Evolutionary conservation across 2,888 invertebrate species (phyloP), one percentile per base, ranked within the genome.

Genomic region (Drosophila cognata): DNA sequence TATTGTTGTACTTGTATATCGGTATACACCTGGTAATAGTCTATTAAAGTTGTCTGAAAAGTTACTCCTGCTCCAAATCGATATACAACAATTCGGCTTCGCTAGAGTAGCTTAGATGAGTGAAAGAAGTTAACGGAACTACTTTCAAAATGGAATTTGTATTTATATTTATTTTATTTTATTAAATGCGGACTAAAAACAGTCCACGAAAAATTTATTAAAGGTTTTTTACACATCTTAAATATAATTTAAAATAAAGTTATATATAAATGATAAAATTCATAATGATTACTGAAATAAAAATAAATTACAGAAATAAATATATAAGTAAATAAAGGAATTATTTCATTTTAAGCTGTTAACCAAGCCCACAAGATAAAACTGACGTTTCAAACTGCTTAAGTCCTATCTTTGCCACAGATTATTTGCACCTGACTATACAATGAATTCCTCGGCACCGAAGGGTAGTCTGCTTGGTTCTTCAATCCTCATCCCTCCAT

Each of bases 381-480:
- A 38, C 36, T 38, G 38, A 28, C 28, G 38, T 38, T 38, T 28
- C 36, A 28, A 25, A 18, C 55, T 16, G 36, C 55, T 55, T 28
- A 36, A 55, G 55, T 38, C 25, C 38, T 38, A 38, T 55, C 38
- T 56, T 29, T n/a, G 56, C 56, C 28, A 38, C 38, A 29, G 13
- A 38, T 38, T 38, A 56, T 56, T 56, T 56, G 38, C 56, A 56
- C 56, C 38, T 56, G 56, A 56, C 38, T 38, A n/a, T 13, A 56
- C 38, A 38, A 56, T 56, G 38, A 56, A 56, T 38, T 56, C 38
- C n/a, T 56, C 4, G 8, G 18, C 13, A 28, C 29, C 56, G 38
- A 56, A 56, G 56, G 56, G 56, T 56, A 56, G 56, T 28, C 28
- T 38, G 28, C 56, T 56, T 38, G n/a, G 56, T 56, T 28, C 46